Base-by-base conservation (phyloP, 53 echinoderm and acorn worm genomes). In the Paelopatides confundens region DNA sequence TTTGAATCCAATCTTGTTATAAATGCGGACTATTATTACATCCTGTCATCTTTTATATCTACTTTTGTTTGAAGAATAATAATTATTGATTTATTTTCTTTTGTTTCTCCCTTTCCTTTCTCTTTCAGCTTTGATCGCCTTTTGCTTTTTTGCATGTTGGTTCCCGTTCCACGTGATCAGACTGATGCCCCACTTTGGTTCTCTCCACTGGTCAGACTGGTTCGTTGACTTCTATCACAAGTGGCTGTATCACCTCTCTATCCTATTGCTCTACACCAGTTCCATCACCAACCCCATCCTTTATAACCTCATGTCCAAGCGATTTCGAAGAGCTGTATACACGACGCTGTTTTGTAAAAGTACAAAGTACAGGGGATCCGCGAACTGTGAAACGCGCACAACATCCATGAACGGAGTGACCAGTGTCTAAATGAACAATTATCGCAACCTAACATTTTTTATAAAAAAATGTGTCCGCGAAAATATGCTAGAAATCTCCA, bases 111-210 rank as follows among this genome's bases (percentile, higher is more conserved):
- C n/a, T n/a, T n/a, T n/a, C n/a, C n/a, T n/a, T n/a, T n/a, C n/a
- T n/a, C n/a, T 87, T 83, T 5, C 85, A 98, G 98, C 93, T 52
- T 74, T 98, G 36, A 93, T 98, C n/a, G 95, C 98, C 24, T 87
- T 93, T 26, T 94, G 99, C 35, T 99, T 99, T 70, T 94, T 94
- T 54, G 86, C 91, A 63, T 99, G 95, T 38, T 99, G 99, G 99
- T 89, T 89, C 24, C 99, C 99, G 32, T 99, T 96, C 71, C 99
- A 99, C 85, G 69, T 99, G 86, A 96, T 99, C 54, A 90, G 99
- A 30, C 77, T 99, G 87, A 52, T 93, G 85, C 99, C 99, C 14
- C 87, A 89, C 47, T 93, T 99, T 51, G 76, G 82, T 81, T 65
- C 29, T 39, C 65, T 78, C 0, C 23, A 70, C 58, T 94, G 92